These are phyloP conservation scores for Dicranocentrus wangi DNA, from an alignment of 2,888 invertebrate species.

Conservation along the genomic window DNA sequence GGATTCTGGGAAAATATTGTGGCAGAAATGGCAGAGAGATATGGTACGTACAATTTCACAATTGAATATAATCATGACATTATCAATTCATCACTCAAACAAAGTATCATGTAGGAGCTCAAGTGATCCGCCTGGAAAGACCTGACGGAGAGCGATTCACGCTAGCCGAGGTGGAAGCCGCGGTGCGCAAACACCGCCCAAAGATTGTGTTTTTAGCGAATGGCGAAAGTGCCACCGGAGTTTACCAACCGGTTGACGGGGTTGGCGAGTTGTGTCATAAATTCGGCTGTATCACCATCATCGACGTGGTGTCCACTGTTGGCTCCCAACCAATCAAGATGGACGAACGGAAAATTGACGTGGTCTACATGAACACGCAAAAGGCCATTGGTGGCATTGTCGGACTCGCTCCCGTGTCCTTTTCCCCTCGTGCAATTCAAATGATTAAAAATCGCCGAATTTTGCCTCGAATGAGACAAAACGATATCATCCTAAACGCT, in stretches of 20 bases:
- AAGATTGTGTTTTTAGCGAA: slow-evolving; percentile 86
- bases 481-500: slow-evolving; percentile 1
- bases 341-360: slow-evolving; percentile 84
- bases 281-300: slow-evolving; percentile 81
- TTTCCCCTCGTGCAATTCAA: slow-evolving; percentile 81
- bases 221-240: slow-evolving; percentile 90
- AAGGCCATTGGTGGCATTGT: slow-evolving; percentile 84
- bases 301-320: slow-evolving; percentile 84
- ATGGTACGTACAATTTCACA: neutral
- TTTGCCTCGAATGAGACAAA: neutral
- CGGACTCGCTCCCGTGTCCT: slow-evolving; percentile 85
- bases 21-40: neutral
- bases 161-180: slow-evolving; percentile 80
- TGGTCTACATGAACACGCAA: slow-evolving; percentile 84
- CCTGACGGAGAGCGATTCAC: slow-evolving; percentile 78
- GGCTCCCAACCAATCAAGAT: slow-evolving; percentile 82
- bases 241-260: slow-evolving; percentile 85
- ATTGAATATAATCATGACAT: too few species aligned
- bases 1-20: slow-evolving; percentile 83
- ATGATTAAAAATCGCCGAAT: slow-evolving; percentile 70
- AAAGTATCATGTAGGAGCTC: neutral
- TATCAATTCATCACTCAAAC: too few species aligned
- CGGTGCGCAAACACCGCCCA: slow-evolving; percentile 80
- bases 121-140: neutral
- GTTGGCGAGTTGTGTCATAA: slow-evolving; percentile 83